Percentiles rank a stretch among this genome's conserved stretches.
Conservation (phyloP, 2,888 invertebrate species). For the Microctonus brassicae region DNA sequence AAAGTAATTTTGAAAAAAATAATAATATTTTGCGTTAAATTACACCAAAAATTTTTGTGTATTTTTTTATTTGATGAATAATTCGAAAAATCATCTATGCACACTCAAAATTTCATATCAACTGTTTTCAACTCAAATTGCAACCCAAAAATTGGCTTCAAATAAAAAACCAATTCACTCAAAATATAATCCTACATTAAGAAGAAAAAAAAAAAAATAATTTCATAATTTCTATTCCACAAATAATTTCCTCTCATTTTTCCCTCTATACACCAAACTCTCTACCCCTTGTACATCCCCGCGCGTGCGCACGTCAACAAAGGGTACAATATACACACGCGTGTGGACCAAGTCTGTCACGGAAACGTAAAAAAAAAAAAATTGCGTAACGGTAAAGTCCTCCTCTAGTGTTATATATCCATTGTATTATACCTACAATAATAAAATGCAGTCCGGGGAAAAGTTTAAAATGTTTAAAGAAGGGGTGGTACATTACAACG, state of each 20-base stretch:
- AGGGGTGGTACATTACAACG: conserved; percentile 53
- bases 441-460: conserved; percentile 49
- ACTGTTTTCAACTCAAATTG: no score
- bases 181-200: no score
- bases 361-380: conserved; percentile 49
- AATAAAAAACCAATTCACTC: no score
- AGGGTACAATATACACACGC: conserved; percentile 30
- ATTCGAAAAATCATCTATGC: no score
- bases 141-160: no score
- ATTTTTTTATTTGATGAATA: no score
- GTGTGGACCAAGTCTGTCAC: conserved; percentile 35
- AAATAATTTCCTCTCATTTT: background rate
- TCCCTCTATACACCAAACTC: background rate
- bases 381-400: conserved; percentile 56
- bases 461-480: conserved; percentile 67
- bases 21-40: no score
- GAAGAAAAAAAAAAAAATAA: no score
- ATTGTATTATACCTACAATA: conserved; percentile 32
- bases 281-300: background rate
- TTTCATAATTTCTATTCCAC: no score
- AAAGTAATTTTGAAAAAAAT: no score
- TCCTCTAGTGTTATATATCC: conserved; percentile 26
- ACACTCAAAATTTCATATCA: no score
- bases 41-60: no score
- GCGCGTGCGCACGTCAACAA: conserved; percentile 25